phyloP scores from a whole-genome alignment of 2,797 vertebrate species.

The Myiotriccus ornatus region DNA sequence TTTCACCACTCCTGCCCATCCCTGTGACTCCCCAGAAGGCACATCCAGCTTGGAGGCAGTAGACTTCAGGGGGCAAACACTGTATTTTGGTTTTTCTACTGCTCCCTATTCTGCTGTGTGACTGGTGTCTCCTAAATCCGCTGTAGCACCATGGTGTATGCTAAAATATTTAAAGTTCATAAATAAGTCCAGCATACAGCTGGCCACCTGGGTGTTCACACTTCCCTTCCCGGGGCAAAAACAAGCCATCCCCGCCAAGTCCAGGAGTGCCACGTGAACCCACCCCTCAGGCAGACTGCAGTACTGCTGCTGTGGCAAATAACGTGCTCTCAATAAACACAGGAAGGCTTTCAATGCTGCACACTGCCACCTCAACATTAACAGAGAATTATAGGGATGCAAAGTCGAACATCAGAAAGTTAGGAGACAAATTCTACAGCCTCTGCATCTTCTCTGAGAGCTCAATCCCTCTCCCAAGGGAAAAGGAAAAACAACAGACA shows the following conservation, averaged over 20 bases:
- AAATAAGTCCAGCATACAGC: neutral
- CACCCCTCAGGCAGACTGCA: neutral
- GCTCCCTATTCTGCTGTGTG: fast-evolving
- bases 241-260: fast-evolving
- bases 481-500: neutral
- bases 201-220: neutral
- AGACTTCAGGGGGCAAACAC: neutral
- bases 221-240: neutral
- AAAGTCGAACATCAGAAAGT: fast-evolving
- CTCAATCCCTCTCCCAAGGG: neutral
- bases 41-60: neutral
- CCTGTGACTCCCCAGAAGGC: neutral
- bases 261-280: neutral
- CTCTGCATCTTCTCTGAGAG: neutral
- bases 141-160: neutral
- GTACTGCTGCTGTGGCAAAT: neutral
- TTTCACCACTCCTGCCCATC: neutral
- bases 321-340: neutral
- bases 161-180: constrained; percentile 25
- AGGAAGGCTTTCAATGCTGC: neutral
- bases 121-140: neutral
- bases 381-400: neutral
- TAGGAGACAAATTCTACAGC: neutral
- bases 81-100: neutral
- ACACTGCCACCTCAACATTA: neutral